Percentiles rank a stretch among this genome's conserved stretches.
These are phyloP conservation scores for Aramus guarauna DNA, from an alignment of 2,113 vertebrate genomes.

Conservation along the genomic window DNA sequence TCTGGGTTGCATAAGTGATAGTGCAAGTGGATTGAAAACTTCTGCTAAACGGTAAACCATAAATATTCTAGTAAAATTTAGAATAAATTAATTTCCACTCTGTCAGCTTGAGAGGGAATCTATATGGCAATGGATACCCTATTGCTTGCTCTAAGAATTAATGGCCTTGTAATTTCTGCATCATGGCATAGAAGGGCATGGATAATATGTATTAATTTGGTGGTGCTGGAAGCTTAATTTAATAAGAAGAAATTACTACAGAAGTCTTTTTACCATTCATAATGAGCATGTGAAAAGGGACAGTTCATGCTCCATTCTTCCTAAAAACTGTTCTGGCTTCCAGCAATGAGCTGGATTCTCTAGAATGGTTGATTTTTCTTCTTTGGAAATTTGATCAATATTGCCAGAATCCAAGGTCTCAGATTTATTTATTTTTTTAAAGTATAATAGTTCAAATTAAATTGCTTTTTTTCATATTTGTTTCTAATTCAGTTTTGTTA, in stretches of 20 bases:
- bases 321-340: background rate
- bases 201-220: background rate
- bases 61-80: background rate
- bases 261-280: background rate
- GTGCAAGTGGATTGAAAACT: background rate
- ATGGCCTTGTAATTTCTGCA: slow-evolving; percentile 3
- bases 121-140: background rate
- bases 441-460: background rate
- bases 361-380: background rate
- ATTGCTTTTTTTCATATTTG: background rate
- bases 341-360: background rate
- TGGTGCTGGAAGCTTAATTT: background rate
- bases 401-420: background rate
- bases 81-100: background rate
- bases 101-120: background rate
- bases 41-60: background rate
- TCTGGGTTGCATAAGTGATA: background rate
- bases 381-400: background rate
- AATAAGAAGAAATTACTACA: background rate
- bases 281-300: background rate
- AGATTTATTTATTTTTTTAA: background rate
- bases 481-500: background rate
- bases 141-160: background rate
- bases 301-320: background rate
- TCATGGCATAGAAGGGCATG: background rate